Conservation (phyloP, 1,140 invertebrate species). For the Drosophila azteca region DNA sequence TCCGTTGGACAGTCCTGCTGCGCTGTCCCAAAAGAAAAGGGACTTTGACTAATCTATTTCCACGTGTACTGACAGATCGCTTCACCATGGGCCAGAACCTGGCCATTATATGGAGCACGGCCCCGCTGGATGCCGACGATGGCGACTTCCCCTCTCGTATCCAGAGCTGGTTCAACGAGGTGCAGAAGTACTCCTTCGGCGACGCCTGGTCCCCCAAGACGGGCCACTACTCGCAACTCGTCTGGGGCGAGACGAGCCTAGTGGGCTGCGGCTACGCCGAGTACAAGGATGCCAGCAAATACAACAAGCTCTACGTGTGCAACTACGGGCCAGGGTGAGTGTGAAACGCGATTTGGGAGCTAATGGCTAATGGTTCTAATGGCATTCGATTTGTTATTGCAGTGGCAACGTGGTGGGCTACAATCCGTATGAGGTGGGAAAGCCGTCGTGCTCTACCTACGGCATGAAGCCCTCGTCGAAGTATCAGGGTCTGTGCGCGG, state of each 20-base stretch:
- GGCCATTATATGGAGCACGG: slow-evolving; percentile 91
- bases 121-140: slow-evolving; percentile 86
- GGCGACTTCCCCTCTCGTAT: slow-evolving; percentile 91
- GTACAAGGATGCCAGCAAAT: slow-evolving; percentile 89
- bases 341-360: neutral
- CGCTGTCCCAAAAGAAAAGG: neutral
- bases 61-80: slow-evolving; percentile 84
- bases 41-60: neutral
- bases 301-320: slow-evolving; percentile 93
- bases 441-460: slow-evolving; percentile 88
- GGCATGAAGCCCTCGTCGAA: slow-evolving; percentile 88
- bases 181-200: slow-evolving; percentile 88
- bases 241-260: slow-evolving; percentile 91
- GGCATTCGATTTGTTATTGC: slow-evolving; percentile 6
- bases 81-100: slow-evolving; percentile 93
- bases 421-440: slow-evolving; percentile 89
- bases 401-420: slow-evolving; percentile 91
- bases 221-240: slow-evolving; percentile 93
- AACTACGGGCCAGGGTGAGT: slow-evolving; percentile 92
- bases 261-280: slow-evolving; percentile 93
- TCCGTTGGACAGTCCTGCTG: neutral
- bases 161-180: slow-evolving; percentile 92
- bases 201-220: slow-evolving; percentile 87
- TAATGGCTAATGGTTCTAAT: too few species aligned
- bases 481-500: slow-evolving; percentile 89